A percentile compares a stretch with the other conserved stretches of the same genome.
phyloP scores from a whole-genome alignment of 1,140 invertebrate genomes.

The Drosophila guanche region DNA sequence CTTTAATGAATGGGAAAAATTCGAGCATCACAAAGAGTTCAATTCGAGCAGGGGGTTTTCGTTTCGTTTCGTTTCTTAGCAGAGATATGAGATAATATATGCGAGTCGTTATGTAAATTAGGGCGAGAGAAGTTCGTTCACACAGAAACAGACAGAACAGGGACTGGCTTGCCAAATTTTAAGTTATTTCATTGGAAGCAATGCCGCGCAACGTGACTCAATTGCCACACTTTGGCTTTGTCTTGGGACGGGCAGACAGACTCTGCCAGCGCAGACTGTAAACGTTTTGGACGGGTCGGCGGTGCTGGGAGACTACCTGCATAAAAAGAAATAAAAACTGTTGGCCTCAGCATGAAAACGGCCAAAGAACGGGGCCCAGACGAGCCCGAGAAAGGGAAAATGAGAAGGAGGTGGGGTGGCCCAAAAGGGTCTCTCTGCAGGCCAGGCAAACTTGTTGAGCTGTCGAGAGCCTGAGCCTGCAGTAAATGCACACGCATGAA shows the following conservation, averaged over 20 bases:
- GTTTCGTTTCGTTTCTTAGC: too few species aligned
- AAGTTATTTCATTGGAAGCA: conserved; percentile 18
- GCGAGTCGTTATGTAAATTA: conserved; percentile 41
- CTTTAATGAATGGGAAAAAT: conserved; percentile 15
- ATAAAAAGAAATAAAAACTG: conserved; percentile 40
- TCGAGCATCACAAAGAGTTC: conserved; percentile 29
- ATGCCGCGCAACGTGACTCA: conserved; percentile 46
- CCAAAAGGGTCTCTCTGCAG: conserved; percentile 2
- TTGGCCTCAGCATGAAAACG: conserved; percentile 13
- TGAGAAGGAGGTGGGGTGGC: conserved; percentile 13
- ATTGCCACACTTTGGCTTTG: conserved; percentile 60
- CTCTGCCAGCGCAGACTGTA: too few species aligned
- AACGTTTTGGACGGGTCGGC: conserved; percentile 3
- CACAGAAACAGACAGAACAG: conserved; percentile 7
- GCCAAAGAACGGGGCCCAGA: conserved; percentile 10
- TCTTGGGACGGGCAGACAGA: conserved; percentile 9
- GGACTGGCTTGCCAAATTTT: conserved; percentile 8
- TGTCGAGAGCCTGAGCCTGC: conserved; percentile 10
- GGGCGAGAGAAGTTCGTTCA: conserved; percentile 5
- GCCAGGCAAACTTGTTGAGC: conserved; percentile 40
- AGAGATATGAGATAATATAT: conserved; percentile 11
- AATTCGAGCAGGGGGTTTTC: too few species aligned
- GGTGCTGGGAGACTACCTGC: conserved; percentile 42
- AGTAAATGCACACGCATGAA: conserved; percentile 17
- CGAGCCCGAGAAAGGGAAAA: conserved; percentile 14